Conservation (phyloP, 2,113 vertebrate genomes). For the Xerus inauris region DNA sequence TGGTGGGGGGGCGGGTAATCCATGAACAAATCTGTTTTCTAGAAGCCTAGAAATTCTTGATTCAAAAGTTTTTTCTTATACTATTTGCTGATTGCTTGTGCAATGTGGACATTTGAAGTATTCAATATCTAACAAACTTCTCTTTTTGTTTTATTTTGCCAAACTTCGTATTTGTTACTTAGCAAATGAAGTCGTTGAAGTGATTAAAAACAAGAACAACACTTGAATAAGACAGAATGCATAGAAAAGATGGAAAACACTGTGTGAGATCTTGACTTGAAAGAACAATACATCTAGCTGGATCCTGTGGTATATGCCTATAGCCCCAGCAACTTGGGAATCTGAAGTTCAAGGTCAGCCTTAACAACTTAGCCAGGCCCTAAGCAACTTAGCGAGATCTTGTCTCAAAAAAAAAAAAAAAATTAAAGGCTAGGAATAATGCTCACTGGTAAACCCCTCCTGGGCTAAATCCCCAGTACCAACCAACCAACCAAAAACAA, state of each 20-base stretch:
- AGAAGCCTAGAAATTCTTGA: not conserved
- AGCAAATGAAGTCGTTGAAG: not conserved
- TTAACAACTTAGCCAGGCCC: too few species aligned
- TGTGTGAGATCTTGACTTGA: not conserved
- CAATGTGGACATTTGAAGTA: not conserved
- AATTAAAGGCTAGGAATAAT: too few species aligned
- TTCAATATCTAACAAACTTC: not conserved
- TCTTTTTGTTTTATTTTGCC: not conserved
- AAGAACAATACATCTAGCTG: not conserved
- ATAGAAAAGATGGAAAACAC: not conserved
- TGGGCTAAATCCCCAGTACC: too few species aligned
- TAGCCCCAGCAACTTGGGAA: too few species aligned
- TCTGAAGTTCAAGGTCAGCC: too few species aligned
- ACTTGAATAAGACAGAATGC: not conserved
- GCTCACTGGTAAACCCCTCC: too few species aligned
- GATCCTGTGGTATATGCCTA: too few species aligned
- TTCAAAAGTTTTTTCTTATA: not conserved
- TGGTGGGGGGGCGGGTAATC: not conserved
- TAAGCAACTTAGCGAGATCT: too few species aligned
- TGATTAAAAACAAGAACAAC: not conserved
- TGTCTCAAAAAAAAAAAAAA: too few species aligned
- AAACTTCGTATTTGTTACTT: not conserved
- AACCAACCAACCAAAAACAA: too few species aligned
- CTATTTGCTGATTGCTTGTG: not conserved
- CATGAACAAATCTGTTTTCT: not conserved